Conservation (phyloP, 2,113 vertebrate species). For the Arvicanthis niloticus region DNA sequence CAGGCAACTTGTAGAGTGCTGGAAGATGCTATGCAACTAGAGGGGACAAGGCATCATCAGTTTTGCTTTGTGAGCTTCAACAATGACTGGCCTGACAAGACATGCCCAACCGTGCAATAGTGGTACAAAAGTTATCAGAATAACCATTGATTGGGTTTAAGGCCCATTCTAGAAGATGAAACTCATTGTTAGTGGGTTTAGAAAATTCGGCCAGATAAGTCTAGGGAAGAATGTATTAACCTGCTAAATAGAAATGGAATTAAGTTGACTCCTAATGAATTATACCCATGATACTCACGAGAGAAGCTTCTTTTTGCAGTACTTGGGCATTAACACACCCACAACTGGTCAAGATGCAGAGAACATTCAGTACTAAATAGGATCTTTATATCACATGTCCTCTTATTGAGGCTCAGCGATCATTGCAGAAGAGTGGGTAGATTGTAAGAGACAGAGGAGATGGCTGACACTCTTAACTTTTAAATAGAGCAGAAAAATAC, state of each 20-base stretch:
- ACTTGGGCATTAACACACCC: not conserved
- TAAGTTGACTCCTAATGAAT: not conserved
- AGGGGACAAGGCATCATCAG: not conserved
- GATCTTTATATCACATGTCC: not conserved
- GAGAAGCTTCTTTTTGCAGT: not conserved
- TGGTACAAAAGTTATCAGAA: not conserved
- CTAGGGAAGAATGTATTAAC: not conserved
- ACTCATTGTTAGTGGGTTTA: not conserved
- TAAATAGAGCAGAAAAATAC: constrained; percentile 22
- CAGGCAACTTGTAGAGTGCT: not conserved
- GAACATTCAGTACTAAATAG: not conserved
- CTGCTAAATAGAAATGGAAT: not conserved
- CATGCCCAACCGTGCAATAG: not conserved
- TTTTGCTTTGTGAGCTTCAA: not conserved
- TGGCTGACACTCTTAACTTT: not conserved
- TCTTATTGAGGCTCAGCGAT: not conserved
- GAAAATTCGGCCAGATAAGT: not conserved
- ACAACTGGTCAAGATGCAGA: not conserved
- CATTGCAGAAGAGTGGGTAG: not conserved
- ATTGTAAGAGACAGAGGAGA: not conserved
- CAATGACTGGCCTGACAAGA: not conserved
- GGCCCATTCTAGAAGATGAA: not conserved
- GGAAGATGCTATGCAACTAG: not conserved
- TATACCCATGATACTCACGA: not conserved
- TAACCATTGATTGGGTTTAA: not conserved